These are phyloP conservation scores for Acronicta leporina DNA, from an alignment of 2,888 invertebrate genomes.

Conservation along the genomic window DNA sequence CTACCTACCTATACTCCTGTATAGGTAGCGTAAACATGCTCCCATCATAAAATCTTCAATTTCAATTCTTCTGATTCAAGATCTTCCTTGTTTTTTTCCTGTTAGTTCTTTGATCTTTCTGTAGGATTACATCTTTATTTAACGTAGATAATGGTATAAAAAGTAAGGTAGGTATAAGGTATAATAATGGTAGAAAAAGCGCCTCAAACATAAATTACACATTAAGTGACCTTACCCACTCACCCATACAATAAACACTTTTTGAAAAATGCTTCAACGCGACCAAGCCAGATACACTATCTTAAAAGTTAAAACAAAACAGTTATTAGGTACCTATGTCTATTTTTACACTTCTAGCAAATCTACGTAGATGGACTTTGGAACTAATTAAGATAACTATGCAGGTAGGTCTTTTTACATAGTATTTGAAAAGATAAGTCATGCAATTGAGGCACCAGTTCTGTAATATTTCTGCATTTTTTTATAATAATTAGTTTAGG, in stretches of 20 bases:
- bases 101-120: too few relatives aligned
- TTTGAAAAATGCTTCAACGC: conserved; percentile 38
- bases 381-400: background rate
- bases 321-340: conserved; percentile 12
- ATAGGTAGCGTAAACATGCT: too few relatives aligned
- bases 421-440: background rate
- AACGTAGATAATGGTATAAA: too few relatives aligned
- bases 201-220: background rate
- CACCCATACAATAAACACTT: conserved; percentile 6
- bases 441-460: too few relatives aligned
- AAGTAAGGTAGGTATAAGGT: too few relatives aligned
- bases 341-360: background rate
- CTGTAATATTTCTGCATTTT: background rate
- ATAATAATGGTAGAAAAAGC: too few relatives aligned
- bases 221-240: conserved; percentile 8
- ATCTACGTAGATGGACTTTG: background rate
- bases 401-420: background rate
- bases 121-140: too few relatives aligned
- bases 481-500: too few relatives aligned
- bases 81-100: too few relatives aligned
- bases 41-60: too few relatives aligned
- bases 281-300: conserved; percentile 20
- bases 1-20: too few relatives aligned
- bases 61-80: too few relatives aligned
- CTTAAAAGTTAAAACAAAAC: conserved; percentile 29